phyloP scores from a whole-genome alignment of 2,797 vertebrate species.

The Falco biarmicus region DNA sequence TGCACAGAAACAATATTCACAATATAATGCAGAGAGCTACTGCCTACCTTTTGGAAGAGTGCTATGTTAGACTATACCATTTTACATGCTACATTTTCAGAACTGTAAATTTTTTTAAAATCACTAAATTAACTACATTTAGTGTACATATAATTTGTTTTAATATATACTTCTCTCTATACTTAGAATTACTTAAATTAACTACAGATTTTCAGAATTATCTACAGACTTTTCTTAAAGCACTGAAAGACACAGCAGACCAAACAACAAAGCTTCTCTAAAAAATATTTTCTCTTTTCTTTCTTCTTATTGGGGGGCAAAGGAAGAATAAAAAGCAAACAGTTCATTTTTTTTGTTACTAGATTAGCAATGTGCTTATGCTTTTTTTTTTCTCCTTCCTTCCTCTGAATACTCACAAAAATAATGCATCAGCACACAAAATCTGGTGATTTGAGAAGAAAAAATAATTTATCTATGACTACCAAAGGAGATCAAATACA shows the following conservation, averaged over 20 bases:
- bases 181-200: not conserved
- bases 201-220: not conserved
- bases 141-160: not conserved
- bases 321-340: not conserved
- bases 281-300: not conserved
- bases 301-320: accelerated
- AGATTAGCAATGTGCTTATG: not conserved
- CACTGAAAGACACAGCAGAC: not conserved
- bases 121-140: not conserved
- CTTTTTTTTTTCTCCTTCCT: not conserved
- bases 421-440: not conserved
- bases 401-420: not conserved
- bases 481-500: not conserved
- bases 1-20: not conserved
- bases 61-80: not conserved
- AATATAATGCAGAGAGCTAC: not conserved
- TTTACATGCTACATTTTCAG: not conserved
- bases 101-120: not conserved
- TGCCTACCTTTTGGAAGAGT: not conserved
- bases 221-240: not conserved
- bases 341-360: not conserved
- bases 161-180: not conserved
- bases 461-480: not conserved
- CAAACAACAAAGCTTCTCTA: not conserved
- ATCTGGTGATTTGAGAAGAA: not conserved